Evolutionary conservation across 35 echinoderm and acorn worm genomes (phyloP).

Genomic region (Diadema setosum): DNA sequence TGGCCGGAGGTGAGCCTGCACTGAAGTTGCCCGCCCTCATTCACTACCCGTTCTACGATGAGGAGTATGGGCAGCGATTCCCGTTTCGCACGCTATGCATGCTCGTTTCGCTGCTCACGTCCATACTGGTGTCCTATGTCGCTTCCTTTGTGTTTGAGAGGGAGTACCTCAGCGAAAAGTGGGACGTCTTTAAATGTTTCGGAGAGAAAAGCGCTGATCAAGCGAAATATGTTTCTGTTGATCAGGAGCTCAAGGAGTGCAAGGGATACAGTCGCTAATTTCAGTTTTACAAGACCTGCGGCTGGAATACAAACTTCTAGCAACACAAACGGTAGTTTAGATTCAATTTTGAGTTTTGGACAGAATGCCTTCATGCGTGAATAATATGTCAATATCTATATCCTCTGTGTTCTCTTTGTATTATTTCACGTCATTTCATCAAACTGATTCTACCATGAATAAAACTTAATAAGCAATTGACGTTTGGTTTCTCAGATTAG

Average conservation of each 20-base stretch:
- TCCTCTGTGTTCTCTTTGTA: no score
- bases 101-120: constrained; percentile 42
- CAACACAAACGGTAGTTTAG: no score
- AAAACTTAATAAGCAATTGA: no score
- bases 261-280: background rate
- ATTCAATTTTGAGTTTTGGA: no score
- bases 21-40: constrained; percentile 54
- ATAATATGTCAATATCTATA: no score
- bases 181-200: constrained; percentile 62
- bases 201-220: background rate
- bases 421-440: no score
- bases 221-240: background rate
- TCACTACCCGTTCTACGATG: constrained; percentile 59
- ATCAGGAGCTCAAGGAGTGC: background rate
- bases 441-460: no score
- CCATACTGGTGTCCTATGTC: constrained; percentile 59
- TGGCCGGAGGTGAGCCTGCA: constrained; percentile 53
- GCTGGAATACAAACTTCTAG: no score
- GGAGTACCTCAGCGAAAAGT: background rate
- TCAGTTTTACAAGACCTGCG: background rate
- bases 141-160: constrained; percentile 51
- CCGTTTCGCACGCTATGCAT: constrained; percentile 70
- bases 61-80: constrained; percentile 56
- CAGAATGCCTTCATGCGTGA: no score
- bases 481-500: no score